Evolutionary conservation across 2,888 invertebrate genomes (phyloP).

Genomic region (Aleiodes alternator): DNA sequence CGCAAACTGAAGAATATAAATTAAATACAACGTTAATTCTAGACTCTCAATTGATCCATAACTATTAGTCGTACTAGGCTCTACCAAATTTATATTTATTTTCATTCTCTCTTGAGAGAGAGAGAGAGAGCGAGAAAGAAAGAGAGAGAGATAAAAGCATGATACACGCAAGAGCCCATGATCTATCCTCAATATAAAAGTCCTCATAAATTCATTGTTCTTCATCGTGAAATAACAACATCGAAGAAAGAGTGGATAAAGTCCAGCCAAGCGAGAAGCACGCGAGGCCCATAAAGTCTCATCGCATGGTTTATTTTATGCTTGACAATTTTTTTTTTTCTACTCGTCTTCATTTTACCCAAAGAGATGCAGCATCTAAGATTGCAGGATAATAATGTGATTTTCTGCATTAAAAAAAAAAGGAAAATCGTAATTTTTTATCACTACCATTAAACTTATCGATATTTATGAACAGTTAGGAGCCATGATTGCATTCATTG

Average conservation of each 20-base stretch:
- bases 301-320: not conserved
- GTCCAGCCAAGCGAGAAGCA: slow-evolving; percentile 55
- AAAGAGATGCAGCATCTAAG: not conserved
- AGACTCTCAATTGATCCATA: slow-evolving; percentile 5
- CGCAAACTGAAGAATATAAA: slow-evolving; percentile 5
- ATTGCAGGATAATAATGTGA: no score
- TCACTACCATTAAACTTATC: no score
- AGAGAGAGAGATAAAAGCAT: not conserved
- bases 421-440: no score
- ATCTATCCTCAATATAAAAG: slow-evolving; percentile 2
- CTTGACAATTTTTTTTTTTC: not conserved
- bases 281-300: slow-evolving; percentile 56
- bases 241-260: slow-evolving; percentile 48
- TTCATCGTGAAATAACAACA: slow-evolving; percentile 22
- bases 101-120: not conserved
- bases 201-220: slow-evolving; percentile 19
- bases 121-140: not conserved
- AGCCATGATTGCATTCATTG: no score
- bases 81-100: not conserved
- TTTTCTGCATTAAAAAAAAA: no score
- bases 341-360: slow-evolving; percentile 6
- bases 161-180: slow-evolving; percentile 1
- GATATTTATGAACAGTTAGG: no score
- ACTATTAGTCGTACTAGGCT: not conserved
- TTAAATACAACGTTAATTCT: slow-evolving; percentile 2